These are phyloP conservation scores for Neogobius melanostomus DNA, from an alignment of 2,113 vertebrate species.

Conservation along the genomic window DNA sequence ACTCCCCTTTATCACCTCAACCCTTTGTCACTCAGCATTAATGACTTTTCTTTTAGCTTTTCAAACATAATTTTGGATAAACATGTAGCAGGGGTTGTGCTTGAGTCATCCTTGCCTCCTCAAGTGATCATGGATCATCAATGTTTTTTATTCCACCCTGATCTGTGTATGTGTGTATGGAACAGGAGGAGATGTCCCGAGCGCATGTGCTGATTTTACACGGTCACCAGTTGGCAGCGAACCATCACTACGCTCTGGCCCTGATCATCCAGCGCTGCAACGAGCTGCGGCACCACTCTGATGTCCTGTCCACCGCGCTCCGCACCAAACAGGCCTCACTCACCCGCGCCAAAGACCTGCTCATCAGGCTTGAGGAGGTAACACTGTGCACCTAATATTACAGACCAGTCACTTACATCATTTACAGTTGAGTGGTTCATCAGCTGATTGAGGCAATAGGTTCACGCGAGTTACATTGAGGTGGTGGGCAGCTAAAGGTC, in stretches of 20 bases:
- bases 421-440: too few relatives aligned
- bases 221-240: conserved; percentile 89
- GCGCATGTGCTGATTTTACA: conserved; percentile 88
- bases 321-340: conserved; percentile 80
- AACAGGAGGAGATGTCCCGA: conserved; percentile 85
- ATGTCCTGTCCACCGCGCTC: conserved; percentile 81
- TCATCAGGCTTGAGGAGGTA: conserved; percentile 86
- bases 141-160: not conserved
- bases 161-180: conserved; percentile 1
- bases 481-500: too few relatives aligned
- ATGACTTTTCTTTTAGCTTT: too few relatives aligned
- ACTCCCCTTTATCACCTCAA: too few relatives aligned
- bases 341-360: conserved; percentile 82
- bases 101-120: not conserved
- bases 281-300: conserved; percentile 87
- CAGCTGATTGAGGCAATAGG: too few relatives aligned
- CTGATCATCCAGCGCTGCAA: conserved; percentile 94
- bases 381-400: not conserved
- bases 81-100: too few relatives aligned
- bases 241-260: conserved; percentile 92
- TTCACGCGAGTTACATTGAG: too few relatives aligned
- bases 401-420: not conserved
- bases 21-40: too few relatives aligned
- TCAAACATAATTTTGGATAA: too few relatives aligned
- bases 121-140: not conserved